Evolutionary conservation across 2,888 invertebrate species (phyloP), one percentile per base, ranked within the genome.

Genomic region (Drosophila meridiana): DNA sequence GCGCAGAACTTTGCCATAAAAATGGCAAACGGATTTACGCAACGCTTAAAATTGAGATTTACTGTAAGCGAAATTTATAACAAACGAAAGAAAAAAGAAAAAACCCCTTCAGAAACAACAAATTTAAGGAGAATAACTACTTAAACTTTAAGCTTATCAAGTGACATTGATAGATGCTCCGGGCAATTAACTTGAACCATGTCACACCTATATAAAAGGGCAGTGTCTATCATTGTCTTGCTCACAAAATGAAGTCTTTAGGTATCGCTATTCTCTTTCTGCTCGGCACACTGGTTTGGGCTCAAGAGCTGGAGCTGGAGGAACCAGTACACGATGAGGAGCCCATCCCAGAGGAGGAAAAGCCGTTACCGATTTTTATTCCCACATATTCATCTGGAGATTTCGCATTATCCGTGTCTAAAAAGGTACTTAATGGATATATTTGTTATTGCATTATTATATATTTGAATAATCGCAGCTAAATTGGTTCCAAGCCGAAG

Each of bases 1-100:
- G 81, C 68, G 69, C 70, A 77, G 76, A 81, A 81, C 68, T 83
- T 81, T 72, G 64, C 73, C 78, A 81, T 80, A 80, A 82, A 78
- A 80, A 80, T 82, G 72, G 80, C 72, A 80, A 76, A 79, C 82
- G 81, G 83, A 79, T 83, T 83, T 79, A 52, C 70, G 80, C 79
- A 77, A 69, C 74, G 78, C 73, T 73, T 73, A 73, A 83, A 83
- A 83, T 83, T 81, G 78, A 83, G 83, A 83, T 83, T 83, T 83
- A 83, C 73, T 68, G 71, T 79, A 62, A 73, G 73, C 71, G n/a
- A 50, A 81, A 81, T 80, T 81, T 80, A 81, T 81, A 71, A 55
- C 66, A 73, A 73, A 65, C 32, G 50, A 40, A 52, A 47, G 28
- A n/a, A 38, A 28, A 62, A 38, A 47, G 9, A 38, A 28, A 62